Evolutionary conservation across 2,113 vertebrate species (phyloP), one percentile per base, ranked within the genome.

Genomic region (Neotoma lepida): DNA sequence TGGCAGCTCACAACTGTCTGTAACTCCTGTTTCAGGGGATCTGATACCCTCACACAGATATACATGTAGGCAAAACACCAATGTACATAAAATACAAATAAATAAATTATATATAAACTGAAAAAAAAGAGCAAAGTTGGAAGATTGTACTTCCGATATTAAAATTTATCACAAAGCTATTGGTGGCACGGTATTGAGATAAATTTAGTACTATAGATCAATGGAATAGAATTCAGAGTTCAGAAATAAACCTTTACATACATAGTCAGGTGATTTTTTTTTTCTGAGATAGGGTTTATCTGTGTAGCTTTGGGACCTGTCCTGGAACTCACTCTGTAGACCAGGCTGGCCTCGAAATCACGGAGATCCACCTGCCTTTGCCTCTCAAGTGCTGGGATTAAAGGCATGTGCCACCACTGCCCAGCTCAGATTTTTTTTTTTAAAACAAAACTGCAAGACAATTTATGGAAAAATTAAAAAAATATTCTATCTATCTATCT

Each of bases 221-320:
- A 58, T 87, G 35, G 18, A 86, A 58, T 66, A 46, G 68, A 82
- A 71, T 82, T 82, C 39, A 61, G 73, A 70, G 56, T 81, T 64
- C 17, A 93, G 92, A 96, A 74, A 70, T 44, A 91, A 94, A 76
- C n/a, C 9, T 12, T 91, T 54, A n/a, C 44, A 6, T 74, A 28
- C 14, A 46, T 44, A 41, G 22, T 74, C 73, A 77, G 44, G 28
- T 77, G 74, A 49, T 71, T 74, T 17, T 17, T 56, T 56, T 18
- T 17, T 56, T 64, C 30, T 64, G 61, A 64, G 64, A 33, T 30
- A 33, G 64, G 7, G 30, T 33, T 66, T 66, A 30, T 66, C 13
- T 66, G 30, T 66, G 64, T 66, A 66, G 13, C 30, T 15, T 30
- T 6, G 2, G 13, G 51, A 13, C 51, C 14, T 66, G 64, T 66